Evolutionary conservation across 2,888 invertebrate species (phyloP), one percentile per base, ranked within the genome.

Genomic region (Platerodrilus igneus): DNA sequence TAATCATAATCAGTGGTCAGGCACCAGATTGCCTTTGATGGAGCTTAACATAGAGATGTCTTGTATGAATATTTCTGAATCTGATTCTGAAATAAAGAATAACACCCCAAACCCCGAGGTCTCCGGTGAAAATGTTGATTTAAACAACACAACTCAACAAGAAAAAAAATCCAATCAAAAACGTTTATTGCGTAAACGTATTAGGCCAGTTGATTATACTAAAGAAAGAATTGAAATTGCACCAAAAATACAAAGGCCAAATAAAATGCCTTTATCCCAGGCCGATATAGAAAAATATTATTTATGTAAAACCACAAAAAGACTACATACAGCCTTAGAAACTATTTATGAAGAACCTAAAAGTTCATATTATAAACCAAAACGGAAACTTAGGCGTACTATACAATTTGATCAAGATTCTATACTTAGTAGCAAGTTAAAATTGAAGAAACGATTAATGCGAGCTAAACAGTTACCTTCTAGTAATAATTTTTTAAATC

Each of bases 291-390:
- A 43, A 31, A 28, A 43, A 15, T 43, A 38, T 26, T 43, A 38
- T 17, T 43, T 34, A 21, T 19, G 15, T 19, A 43, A 43, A 26
- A 43, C 26, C 20, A 21, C 35, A 17, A 39, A 38, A 35, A 38
- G 39, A 21, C 26, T 39, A 21, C 38, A 19, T 14, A 22, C 30
- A 11, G 27, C 38, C 5, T 26, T 43, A 17, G 43, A 43, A 31
- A 43, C 43, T 7, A 43, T 43, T 31, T 43, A 35, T 28, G 43
- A 43, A 15, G 39, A 39, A 21, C 43, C 43, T 7, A 39, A 39
- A 17, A 16, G 27, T 3, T 30, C 14, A 3, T 17, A 29, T 15
- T 39, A 29, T 30, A 17, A 33, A 6, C 34, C 38, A 19, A 16
- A 25, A 5, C 9, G 35, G 4, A 38, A 39, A 20, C 36, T 35